A percentile compares a stretch with the other conserved stretches of the same genome.
Conservation (phyloP, 2,888 invertebrate species). For the Trichogramma dendrolimi region DNA sequence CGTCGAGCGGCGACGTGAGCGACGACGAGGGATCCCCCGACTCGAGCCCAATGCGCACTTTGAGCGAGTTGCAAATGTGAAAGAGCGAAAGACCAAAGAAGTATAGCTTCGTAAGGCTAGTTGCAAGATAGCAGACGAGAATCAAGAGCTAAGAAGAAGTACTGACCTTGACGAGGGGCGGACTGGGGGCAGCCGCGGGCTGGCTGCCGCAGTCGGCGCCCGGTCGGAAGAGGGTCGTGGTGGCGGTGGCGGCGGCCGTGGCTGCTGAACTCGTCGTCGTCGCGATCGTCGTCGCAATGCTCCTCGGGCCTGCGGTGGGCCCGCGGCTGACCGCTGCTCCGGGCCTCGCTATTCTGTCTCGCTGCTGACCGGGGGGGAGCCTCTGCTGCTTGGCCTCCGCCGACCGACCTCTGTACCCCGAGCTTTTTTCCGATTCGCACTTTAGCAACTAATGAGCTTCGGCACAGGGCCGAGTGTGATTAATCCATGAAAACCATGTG, state of each 20-base stretch:
- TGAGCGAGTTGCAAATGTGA: not conserved
- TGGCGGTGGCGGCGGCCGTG: constrained; percentile 8
- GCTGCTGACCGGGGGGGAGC: constrained; percentile 7
- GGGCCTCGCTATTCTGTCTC: not conserved
- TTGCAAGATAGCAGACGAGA: not conserved
- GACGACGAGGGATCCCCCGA: constrained; percentile 28
- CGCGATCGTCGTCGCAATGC: not conserved
- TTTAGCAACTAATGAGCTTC: too few relatives aligned
- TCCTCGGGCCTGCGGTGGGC: not conserved
- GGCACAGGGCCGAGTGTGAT: too few relatives aligned
- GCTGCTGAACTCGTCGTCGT: constrained; percentile 12
- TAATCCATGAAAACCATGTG: too few relatives aligned
- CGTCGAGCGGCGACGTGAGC: constrained; percentile 41
- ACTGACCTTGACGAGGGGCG: constrained; percentile 22
- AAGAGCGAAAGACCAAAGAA: constrained; percentile 1
- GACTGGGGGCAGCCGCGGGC: not conserved
- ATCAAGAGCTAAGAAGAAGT: too few relatives aligned
- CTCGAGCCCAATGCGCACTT: constrained; percentile 10
- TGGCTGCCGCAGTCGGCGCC: constrained; percentile 24
- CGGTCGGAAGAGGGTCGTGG: constrained; percentile 27
- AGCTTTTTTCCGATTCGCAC: too few relatives aligned
- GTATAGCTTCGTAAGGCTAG: too few relatives aligned
- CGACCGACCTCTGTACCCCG: constrained; percentile 50
- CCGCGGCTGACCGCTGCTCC: not conserved
- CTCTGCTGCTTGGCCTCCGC: constrained; percentile 36